These are phyloP conservation scores for Plectrocnemia conspersa DNA, from an alignment of 1,140 invertebrate genomes.

Conservation along the genomic window DNA sequence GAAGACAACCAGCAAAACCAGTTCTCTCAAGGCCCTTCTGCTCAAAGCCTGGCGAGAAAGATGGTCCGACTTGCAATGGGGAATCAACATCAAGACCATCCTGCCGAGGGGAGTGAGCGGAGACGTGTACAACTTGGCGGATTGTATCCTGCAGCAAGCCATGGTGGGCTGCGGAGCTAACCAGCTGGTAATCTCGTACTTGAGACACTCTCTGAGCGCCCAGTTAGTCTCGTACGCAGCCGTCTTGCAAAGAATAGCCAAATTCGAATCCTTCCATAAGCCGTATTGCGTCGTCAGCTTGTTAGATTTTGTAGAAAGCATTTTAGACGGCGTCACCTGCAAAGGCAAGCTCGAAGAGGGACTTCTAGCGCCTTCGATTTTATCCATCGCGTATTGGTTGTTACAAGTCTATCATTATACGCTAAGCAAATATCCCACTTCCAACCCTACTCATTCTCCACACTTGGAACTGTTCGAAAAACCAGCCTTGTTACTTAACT, in stretches of 20 bases:
- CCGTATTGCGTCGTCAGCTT: conserved; percentile 83
- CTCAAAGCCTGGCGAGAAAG: conserved; percentile 88
- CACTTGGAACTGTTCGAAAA: conserved; percentile 63
- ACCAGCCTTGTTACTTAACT: conserved; percentile 63
- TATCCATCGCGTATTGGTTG: conserved; percentile 76
- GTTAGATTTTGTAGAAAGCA: conserved; percentile 78
- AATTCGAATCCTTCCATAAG: conserved; percentile 84
- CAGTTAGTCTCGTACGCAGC: conserved; percentile 87
- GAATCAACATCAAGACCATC: conserved; percentile 89
- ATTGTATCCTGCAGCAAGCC: conserved; percentile 89
- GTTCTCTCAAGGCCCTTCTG: conserved; percentile 77
- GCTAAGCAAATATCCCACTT: conserved; percentile 48
- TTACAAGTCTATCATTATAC: conserved; percentile 70
- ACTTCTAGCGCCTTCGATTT: conserved; percentile 65
- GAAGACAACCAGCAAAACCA: conserved; percentile 79
- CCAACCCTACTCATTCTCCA: conserved; percentile 48
- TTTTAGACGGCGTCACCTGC: conserved; percentile 63
- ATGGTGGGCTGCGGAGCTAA: conserved; percentile 88
- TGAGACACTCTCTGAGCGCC: conserved; percentile 86
- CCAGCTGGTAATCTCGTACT: conserved; percentile 82
- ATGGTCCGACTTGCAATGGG: conserved; percentile 93
- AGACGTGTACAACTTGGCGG: conserved; percentile 86
- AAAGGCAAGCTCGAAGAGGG: conserved; percentile 79
- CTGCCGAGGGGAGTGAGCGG: conserved; percentile 81
- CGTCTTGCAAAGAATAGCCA: conserved; percentile 80